phyloP scores from a whole-genome alignment of 2,888 invertebrate species.

The Plebejus anna region DNA sequence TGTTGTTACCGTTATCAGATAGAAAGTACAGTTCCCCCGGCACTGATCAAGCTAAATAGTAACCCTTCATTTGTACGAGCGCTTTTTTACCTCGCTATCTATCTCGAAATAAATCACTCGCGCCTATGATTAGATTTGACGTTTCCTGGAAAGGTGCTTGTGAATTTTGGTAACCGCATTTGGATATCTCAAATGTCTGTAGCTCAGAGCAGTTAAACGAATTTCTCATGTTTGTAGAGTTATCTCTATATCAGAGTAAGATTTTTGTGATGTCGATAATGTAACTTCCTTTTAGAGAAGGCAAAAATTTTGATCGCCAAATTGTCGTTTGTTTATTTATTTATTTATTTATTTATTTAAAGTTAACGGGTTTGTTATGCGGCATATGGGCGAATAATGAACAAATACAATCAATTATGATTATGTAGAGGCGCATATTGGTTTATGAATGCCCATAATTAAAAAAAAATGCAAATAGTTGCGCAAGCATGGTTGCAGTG shows the following conservation, averaged over 20 bases:
- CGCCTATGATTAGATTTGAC: slow-evolving; percentile 24
- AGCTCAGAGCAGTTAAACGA: too few species aligned
- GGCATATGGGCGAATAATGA: not conserved
- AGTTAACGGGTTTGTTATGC: not conserved
- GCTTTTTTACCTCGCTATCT: slow-evolving; percentile 6
- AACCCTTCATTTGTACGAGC: slow-evolving; percentile 37
- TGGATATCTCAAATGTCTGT: not conserved
- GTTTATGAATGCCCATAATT: not conserved
- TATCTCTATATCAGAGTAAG: not conserved
- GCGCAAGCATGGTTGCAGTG: not conserved
- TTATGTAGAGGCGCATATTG: not conserved
- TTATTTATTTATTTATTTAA: too few species aligned
- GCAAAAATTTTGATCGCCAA: not conserved
- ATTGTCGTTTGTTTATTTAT: not conserved
- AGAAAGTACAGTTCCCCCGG: slow-evolving; percentile 60
- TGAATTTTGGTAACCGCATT: not conserved
- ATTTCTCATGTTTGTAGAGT: not conserved
- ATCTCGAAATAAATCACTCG: slow-evolving; percentile 1
- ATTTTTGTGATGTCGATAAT: not conserved
- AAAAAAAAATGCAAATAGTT: too few species aligned
- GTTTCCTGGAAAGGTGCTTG: slow-evolving; percentile 18
- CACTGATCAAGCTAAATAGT: slow-evolving; percentile 51
- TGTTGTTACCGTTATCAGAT: slow-evolving; percentile 61
- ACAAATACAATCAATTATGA: not conserved
- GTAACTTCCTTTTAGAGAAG: not conserved